phyloP scores from a whole-genome alignment of 2,888 invertebrate species.

The Bembecia ichneumoniformis region DNA sequence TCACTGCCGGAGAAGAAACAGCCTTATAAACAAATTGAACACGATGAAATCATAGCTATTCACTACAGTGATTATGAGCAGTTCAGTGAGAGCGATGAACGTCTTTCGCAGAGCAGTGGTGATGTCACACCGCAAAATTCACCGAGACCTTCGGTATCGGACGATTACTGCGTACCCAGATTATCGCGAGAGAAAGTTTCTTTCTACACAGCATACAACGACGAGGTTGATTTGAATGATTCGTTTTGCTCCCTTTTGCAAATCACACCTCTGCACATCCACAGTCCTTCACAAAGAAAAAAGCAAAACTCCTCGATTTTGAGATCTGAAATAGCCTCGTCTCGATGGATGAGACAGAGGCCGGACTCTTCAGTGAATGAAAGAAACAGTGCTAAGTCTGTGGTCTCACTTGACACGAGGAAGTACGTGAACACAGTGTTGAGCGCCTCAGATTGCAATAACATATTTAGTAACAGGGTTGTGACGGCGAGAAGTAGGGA shows the following conservation, averaged over 20 bases:
- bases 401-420: conserved; percentile 53
- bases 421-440: conserved; percentile 39
- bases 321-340: conserved; percentile 60
- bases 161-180: conserved; percentile 32
- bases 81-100: conserved; percentile 58
- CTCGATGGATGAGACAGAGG: conserved; percentile 58
- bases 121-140: conserved; percentile 64
- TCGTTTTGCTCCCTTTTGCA: conserved; percentile 57
- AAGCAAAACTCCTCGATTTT: conserved; percentile 49
- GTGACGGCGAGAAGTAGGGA: conserved; percentile 55
- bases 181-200: conserved; percentile 35
- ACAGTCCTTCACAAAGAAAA: conserved; percentile 45
- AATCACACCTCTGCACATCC: conserved; percentile 57
- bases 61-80: conserved; percentile 59
- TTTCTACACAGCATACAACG: conserved; percentile 29
- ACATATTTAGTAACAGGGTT: conserved; percentile 37
- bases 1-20: conserved; percentile 41
- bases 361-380: conserved; percentile 58
- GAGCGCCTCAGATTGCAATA: conserved; percentile 44
- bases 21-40: conserved; percentile 44
- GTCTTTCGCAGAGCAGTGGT: conserved; percentile 55
- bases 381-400: conserved; percentile 64
- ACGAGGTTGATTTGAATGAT: conserved; percentile 40
- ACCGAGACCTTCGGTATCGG: conserved; percentile 37
- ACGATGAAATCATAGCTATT: conserved; percentile 58